Base-by-base conservation (phyloP, 2,113 vertebrate genomes). In the Haliaeetus leucogaster region DNA sequence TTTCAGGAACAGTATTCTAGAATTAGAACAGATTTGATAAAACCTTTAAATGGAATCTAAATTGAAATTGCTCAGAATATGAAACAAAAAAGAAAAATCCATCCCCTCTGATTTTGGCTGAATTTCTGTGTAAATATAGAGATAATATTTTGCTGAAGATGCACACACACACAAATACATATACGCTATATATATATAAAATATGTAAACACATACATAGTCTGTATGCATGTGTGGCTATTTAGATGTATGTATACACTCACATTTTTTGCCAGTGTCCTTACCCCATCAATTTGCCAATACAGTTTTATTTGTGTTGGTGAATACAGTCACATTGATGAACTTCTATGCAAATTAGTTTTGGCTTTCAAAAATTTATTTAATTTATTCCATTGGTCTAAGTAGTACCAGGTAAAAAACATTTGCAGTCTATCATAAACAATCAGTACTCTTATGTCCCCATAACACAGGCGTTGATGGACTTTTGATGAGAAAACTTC, bases 151-250 rank as follows among this genome's bases (percentile, higher is more conserved):
- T 48, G 6, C n/a, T 82, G 32, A 52, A 86, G 19, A 38, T 38
- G 16, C 22, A 10, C 13, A 38, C 4, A 8, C 6, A n/a, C 19
- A 22, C 1, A 23, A 34, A 32, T 0, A 4, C 5, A 14, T 6
- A 23, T 16, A 36, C 5, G 6, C 7, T 67, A 27, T n/a, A 22
- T 58, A 22, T 58, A 20, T 30, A 20, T 19, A 40, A 58, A 53
- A 68, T 11, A 27, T 36, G 6, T 9, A 6, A 5, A 9, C 1
- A 1, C 7, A 11, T 13, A 6, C 4, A 5, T 6, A 27, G 3
- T 45, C 48, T 43, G 6, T 17, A 6, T 11, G 2, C 2, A 0
- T 21, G 5, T 29, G 25, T 61, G 4, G 61, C 22, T 71, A 2
- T 40, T 23, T 81, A 72, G 11, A 15, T 8, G 12, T 50, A 27